Evolutionary conservation across 2,797 vertebrate genomes (phyloP).

Genomic region (Telmatherina bonti): DNA sequence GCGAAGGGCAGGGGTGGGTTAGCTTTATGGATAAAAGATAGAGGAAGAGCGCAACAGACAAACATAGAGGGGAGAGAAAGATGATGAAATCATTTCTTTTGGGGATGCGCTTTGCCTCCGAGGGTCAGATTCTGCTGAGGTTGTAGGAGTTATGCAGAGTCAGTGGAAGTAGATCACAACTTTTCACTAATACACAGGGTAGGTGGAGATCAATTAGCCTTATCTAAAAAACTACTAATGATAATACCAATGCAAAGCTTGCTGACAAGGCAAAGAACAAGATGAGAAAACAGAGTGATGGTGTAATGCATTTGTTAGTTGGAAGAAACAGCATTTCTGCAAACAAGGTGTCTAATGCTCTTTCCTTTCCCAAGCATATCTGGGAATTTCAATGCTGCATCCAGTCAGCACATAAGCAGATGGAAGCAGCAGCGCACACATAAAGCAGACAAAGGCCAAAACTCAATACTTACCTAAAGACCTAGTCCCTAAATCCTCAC

Average conservation of each 20-base stretch:
- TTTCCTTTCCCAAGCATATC: slow-evolving; percentile 24
- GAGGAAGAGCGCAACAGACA: slow-evolving; percentile 39
- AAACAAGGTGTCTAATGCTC: slow-evolving; percentile 36
- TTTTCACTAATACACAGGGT: slow-evolving; percentile 64
- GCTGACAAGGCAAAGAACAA: slow-evolving; percentile 66
- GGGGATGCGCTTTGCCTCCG: slow-evolving; percentile 66
- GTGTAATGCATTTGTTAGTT: slow-evolving; percentile 66
- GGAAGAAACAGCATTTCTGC: slow-evolving; percentile 60
- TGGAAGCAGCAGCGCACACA: slow-evolving; percentile 12
- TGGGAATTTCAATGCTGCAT: slow-evolving; percentile 36
- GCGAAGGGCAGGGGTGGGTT: slow-evolving; percentile 18
- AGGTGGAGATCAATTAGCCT: slow-evolving; percentile 80
- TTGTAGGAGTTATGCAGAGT: slow-evolving; percentile 74
- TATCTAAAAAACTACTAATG: slow-evolving; percentile 81
- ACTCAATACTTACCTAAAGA: neutral
- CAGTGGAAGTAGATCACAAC: slow-evolving; percentile 76
- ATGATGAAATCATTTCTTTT: slow-evolving; percentile 74
- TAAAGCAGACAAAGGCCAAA: slow-evolving; percentile 11
- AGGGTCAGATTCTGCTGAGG: slow-evolving; percentile 75
- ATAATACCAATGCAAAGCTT: slow-evolving; percentile 67
- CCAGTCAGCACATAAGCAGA: slow-evolving; percentile 46
- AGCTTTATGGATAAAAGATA: slow-evolving; percentile 39
- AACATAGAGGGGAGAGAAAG: slow-evolving; percentile 43
- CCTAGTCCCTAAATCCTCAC: neutral
- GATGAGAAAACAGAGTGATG: slow-evolving; percentile 63